These are phyloP conservation scores for Knipowitschia caucasica DNA, from an alignment of 2,797 vertebrate species.

Conservation along the genomic window DNA sequence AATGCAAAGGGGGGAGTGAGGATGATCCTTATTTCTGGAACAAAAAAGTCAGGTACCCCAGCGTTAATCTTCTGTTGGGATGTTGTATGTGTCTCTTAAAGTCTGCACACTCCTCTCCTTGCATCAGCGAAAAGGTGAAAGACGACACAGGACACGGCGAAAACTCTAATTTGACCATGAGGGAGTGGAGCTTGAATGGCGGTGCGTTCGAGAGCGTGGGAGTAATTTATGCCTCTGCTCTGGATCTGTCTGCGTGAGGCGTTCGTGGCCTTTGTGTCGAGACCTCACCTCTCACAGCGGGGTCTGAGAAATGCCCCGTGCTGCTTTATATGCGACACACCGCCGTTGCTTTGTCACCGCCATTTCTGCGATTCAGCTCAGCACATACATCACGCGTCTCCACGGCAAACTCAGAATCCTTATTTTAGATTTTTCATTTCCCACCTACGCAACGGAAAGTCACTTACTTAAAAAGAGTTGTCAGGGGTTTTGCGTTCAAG, in stretches of 20 bases:
- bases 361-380: neutral
- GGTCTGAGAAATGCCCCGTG: constrained; percentile 16
- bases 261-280: constrained; percentile 20
- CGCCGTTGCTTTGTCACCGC: neutral
- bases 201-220: constrained; percentile 25
- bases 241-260: constrained; percentile 21
- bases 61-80: no score
- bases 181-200: constrained; percentile 26
- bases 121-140: no score
- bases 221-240: constrained; percentile 34
- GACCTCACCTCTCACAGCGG: constrained; percentile 21
- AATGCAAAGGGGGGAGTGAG: no score
- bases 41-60: no score
- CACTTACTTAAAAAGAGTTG: no score
- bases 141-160: neutral
- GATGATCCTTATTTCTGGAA: no score
- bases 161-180: constrained; percentile 38
- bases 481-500: no score
- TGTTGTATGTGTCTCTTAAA: no score
- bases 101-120: no score
- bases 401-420: neutral
- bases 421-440: no score
- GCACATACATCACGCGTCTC: neutral
- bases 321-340: constrained; percentile 18
- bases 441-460: no score